Evolutionary conservation across 2,113 vertebrate genomes (phyloP).

Genomic region (Cavia aperea): DNA sequence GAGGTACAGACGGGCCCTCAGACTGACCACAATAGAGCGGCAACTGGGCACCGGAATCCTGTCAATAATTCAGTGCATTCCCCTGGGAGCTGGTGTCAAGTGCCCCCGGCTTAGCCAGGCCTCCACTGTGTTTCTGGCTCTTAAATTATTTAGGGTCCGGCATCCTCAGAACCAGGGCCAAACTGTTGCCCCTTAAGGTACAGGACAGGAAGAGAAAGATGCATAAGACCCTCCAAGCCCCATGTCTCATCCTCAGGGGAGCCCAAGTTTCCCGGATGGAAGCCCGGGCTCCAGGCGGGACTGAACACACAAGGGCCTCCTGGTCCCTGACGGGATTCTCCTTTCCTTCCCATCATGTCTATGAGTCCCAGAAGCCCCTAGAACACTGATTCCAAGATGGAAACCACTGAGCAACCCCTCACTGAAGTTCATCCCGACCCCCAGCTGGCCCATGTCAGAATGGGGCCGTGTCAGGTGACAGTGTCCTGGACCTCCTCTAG

Average conservation of each 20-base stretch:
- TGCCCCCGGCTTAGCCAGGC: background rate
- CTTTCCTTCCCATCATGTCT: background rate
- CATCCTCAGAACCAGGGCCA: background rate
- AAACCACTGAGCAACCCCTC: background rate
- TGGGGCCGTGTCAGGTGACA: too few relatives aligned
- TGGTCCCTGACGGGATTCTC: background rate
- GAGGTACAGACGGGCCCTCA: background rate
- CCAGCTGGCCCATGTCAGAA: background rate
- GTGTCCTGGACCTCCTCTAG: background rate
- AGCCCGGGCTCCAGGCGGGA: background rate
- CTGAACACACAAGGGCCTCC: background rate
- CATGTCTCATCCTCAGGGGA: background rate
- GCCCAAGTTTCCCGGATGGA: background rate
- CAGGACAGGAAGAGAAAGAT: background rate
- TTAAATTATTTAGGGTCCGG: slow-evolving; percentile 62
- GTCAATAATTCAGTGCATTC: slow-evolving; percentile 66
- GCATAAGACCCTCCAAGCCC: background rate
- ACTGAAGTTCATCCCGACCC: background rate
- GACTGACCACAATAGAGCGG: slow-evolving; percentile 27
- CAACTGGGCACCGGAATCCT: slow-evolving; percentile 35
- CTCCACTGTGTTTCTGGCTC: slow-evolving; percentile 14
- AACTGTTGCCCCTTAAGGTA: background rate
- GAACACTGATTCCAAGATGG: background rate
- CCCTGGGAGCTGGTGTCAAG: slow-evolving; percentile 52
- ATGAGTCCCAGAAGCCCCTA: background rate